Conservation (phyloP, 2,113 vertebrate species). For the Numida meleagris region DNA sequence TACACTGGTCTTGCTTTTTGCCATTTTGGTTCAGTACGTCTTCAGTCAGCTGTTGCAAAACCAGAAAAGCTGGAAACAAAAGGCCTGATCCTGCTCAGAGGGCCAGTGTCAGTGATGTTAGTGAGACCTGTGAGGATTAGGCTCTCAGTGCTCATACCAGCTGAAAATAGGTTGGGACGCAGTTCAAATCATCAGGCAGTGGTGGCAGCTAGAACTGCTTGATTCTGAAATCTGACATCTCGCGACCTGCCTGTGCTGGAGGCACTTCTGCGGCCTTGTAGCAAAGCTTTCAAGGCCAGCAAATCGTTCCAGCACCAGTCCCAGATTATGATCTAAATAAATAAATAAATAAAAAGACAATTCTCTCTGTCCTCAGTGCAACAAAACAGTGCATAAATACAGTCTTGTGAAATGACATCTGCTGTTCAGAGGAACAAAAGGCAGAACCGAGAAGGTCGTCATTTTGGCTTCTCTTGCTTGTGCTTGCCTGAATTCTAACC, state of each 20-base stretch:
- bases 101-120: not conserved
- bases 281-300: not conserved
- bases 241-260: not conserved
- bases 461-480: not conserved
- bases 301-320: not conserved
- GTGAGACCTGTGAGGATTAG: not conserved
- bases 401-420: not conserved
- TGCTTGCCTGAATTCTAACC: not conserved
- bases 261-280: not conserved
- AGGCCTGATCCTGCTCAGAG: not conserved
- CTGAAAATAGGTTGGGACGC: slow-evolving; percentile 6
- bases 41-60: not conserved
- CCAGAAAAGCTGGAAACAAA: not conserved
- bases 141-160: not conserved
- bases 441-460: not conserved
- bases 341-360: not conserved
- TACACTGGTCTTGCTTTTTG: not conserved
- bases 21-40: slow-evolving; percentile 5
- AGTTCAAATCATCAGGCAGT: not conserved
- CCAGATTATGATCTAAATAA: not conserved
- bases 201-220: not conserved
- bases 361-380: not conserved
- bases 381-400: not conserved
- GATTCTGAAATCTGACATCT: not conserved
- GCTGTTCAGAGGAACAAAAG: not conserved